A percentile compares a stretch with the other conserved stretches of the same genome.
Conservation (phyloP, 1,140 invertebrate genomes). For the Panagrolaimus sp. region DNA sequence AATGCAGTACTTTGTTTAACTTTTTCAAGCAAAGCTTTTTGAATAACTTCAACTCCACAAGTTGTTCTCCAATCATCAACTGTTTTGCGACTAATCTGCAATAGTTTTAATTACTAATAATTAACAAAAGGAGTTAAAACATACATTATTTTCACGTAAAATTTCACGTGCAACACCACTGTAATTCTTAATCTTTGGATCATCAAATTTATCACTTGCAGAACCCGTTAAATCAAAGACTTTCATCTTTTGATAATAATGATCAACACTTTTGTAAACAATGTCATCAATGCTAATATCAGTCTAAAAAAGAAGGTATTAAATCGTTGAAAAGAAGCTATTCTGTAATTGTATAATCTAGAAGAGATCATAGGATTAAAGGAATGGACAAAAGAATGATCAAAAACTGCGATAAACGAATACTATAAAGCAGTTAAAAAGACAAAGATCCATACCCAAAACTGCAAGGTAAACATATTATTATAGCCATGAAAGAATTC, state of each 20-base stretch:
- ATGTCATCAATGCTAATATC: slow-evolving; percentile 35
- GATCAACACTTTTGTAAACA: slow-evolving; percentile 44
- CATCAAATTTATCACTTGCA: slow-evolving; percentile 34
- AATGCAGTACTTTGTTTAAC: slow-evolving; percentile 32
- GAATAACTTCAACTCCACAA: slow-evolving; percentile 39
- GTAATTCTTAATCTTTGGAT: slow-evolving; percentile 33
- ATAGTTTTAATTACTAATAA: too few relatives aligned
- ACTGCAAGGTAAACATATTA: slow-evolving; percentile 34
- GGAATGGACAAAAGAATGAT: too few relatives aligned
- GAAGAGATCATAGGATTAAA: too few relatives aligned
- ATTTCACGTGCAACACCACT: slow-evolving; percentile 39
- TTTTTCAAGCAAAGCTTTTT: slow-evolving; percentile 48
- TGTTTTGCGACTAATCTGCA: slow-evolving; percentile 27
- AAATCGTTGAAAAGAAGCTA: too few relatives aligned
- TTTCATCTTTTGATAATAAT: slow-evolving; percentile 46
- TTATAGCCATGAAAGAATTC: slow-evolving; percentile 32
- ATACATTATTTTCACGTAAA: slow-evolving; percentile 24
- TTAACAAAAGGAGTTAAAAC: not conserved
- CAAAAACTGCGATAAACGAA: too few relatives aligned
- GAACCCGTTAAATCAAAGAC: slow-evolving; percentile 39
- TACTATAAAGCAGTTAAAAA: too few relatives aligned
- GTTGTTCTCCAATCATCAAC: slow-evolving; percentile 42
- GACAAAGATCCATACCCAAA: too few relatives aligned
- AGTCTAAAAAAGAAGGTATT: slow-evolving; percentile 29
- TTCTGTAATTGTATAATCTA: too few relatives aligned